Conservation (phyloP, 2,888 invertebrate species). For the Drymonia ruficornis region DNA sequence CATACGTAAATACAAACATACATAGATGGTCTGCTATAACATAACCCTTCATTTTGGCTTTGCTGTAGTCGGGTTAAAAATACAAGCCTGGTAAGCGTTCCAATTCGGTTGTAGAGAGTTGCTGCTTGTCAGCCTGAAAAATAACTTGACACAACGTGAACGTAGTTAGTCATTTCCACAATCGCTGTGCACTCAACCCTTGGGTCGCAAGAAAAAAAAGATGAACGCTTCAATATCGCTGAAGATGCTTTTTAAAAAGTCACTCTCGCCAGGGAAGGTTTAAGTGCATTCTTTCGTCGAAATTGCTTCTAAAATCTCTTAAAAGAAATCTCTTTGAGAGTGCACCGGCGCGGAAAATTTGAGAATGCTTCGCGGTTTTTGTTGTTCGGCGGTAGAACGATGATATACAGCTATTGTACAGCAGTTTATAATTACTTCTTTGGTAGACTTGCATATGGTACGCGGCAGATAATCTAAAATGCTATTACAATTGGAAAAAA, state of each 20-base stretch:
- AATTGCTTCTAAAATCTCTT: slow-evolving; percentile 47
- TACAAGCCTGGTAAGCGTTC: too few relatives aligned
- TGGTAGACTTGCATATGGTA: neutral
- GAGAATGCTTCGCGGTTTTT: slow-evolving; percentile 35
- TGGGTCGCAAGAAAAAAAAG: neutral
- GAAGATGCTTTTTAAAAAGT: slow-evolving; percentile 43
- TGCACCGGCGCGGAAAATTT: slow-evolving; percentile 35
- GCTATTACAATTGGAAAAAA: too few relatives aligned
- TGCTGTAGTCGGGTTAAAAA: too few relatives aligned
- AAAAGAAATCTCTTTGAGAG: slow-evolving; percentile 33
- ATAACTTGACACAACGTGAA: too few relatives aligned
- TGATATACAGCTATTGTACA: neutral
- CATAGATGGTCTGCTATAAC: too few relatives aligned
- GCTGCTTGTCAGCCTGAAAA: too few relatives aligned
- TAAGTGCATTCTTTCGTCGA: slow-evolving; percentile 56
- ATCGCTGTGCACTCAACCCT: neutral
- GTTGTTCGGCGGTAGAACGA: slow-evolving; percentile 11
- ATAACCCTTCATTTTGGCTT: too few relatives aligned
- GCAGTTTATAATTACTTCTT: neutral
- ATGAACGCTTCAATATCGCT: slow-evolving; percentile 27
- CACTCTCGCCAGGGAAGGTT: slow-evolving; percentile 38
- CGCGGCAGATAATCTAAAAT: neutral
- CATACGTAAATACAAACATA: too few relatives aligned
- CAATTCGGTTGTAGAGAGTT: too few relatives aligned
- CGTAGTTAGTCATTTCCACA: too few relatives aligned